phyloP scores from a whole-genome alignment of 2,888 invertebrate species.

The Ophion ventricosus region DNA sequence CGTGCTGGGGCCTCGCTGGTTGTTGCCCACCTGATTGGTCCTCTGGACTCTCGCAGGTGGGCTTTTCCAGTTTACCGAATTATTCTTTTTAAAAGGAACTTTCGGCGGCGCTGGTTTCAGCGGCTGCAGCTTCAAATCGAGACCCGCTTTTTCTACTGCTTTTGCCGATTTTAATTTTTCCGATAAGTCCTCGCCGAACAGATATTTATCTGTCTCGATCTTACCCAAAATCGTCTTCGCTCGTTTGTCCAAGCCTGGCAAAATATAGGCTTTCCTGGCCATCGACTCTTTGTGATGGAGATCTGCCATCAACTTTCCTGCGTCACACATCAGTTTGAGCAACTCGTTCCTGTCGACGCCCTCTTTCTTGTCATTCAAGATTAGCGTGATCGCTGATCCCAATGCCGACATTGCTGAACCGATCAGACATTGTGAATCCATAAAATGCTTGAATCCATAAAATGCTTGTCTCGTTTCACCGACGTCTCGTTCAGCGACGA shows the following conservation, averaged over 20 bases:
- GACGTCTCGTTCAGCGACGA: slow-evolving; percentile 42
- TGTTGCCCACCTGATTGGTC: slow-evolving; percentile 47
- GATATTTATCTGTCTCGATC: slow-evolving; percentile 30
- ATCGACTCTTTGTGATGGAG: slow-evolving; percentile 42
- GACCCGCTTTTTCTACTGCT: slow-evolving; percentile 34
- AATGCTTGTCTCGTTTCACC: slow-evolving; percentile 55
- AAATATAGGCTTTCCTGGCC: slow-evolving; percentile 41
- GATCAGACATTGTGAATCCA: slow-evolving; percentile 44
- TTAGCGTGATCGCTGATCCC: slow-evolving; percentile 49
- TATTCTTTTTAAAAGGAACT: slow-evolving; percentile 13
- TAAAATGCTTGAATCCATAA: slow-evolving; percentile 39
- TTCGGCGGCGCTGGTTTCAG: slow-evolving; percentile 23
- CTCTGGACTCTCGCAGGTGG: slow-evolving; percentile 31
- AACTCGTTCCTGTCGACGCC: slow-evolving; percentile 32
- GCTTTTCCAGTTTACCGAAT: slow-evolving; percentile 36
- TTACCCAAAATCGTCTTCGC: slow-evolving; percentile 41
- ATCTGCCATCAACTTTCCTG: slow-evolving; percentile 38
- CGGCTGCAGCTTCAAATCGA: slow-evolving; percentile 39
- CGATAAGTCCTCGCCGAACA: slow-evolving; percentile 53
- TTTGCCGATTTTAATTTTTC: slow-evolving; percentile 46
- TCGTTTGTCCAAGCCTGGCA: slow-evolving; percentile 35
- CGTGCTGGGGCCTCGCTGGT: slow-evolving; percentile 14
- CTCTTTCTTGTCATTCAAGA: slow-evolving; percentile 41
- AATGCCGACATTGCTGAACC: slow-evolving; percentile 55
- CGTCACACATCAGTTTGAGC: slow-evolving; percentile 44